Evolutionary conservation across 1,140 invertebrate species (phyloP), one percentile per base, ranked within the genome.

Genomic region (Drosophila kanapiae): DNA sequence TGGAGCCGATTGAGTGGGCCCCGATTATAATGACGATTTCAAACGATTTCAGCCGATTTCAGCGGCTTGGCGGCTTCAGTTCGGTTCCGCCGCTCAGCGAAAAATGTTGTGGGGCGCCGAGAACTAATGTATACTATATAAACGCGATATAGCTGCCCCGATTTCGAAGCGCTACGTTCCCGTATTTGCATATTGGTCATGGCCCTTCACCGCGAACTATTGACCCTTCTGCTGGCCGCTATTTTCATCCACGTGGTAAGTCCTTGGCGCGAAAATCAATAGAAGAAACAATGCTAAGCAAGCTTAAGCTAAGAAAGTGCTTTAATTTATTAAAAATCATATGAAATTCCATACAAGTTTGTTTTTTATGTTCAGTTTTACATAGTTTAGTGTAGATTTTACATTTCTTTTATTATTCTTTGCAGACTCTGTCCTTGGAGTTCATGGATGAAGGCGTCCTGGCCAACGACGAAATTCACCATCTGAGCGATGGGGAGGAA

Each of bases 61-160:
- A 29, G 18, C 23, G 37, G 33, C 49, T 38, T 33, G 9, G 8
- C 35, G 33, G 43, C 16, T 38, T 69, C 65, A 88, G 84, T 88
- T 68, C 47, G 51, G 48, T 76, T 81, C 74, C 49, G 85, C 43
- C 54, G 75, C 58, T 79, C 84, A 81, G 63, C 81, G 81, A 35
- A 81, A 78, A 88, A 88, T 88, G 84, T 88, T 88, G 84, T 85
- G 53, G 80, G 65, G 42, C 29, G 37, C 35, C 35, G 40, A 40
- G 14, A 27, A 31, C 13, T 0, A 31, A 4, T 42, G 16, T n/a
- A 51, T 40, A 45, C 37, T n/a, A 6, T 13, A 10, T 47, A 47
- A 7, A 23, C 31, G 29, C 9, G 18, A 31, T 38, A 51, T 48
- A 43, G 45, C 47, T 40, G 40, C 14, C 14, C 47, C n/a, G 33